Evolutionary conservation across 2,797 vertebrate species (phyloP), one percentile per base, ranked within the genome.

Genomic region (Prionace glauca): DNA sequence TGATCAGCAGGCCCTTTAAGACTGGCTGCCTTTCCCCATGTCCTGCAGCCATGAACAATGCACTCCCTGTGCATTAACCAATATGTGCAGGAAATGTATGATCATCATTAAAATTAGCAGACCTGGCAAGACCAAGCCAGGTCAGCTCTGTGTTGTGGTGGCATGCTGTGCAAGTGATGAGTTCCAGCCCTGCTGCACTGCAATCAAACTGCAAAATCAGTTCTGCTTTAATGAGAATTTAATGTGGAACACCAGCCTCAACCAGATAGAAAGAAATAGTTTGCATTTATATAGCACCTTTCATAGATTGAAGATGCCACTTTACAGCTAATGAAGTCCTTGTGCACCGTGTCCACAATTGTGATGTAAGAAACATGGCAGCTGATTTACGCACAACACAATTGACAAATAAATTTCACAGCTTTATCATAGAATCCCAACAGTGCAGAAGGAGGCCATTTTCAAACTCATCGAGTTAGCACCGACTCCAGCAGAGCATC

Each of bases 31-130:
- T 91, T 91, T 67, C 88, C 62, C 60, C 20, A 36, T 36, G 32
- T 65, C 90, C 62, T 67, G 62, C 62, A n/a, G 65, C 32, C n/a
- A 32, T 92, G 18, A 36, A 67, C 90, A 92, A 92, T 67, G 62
- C 65, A 18, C 16, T 92, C 90, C 18, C 62, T 92, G 90, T 92
- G 32, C 32, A 67, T 41, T 36, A 92, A 67, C 62, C 60, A 92
- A 67, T 36, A 18, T n/a, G 90, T 65, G 62, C 90, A 92, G 90
- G 60, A 92, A 92, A 92, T 92, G 65, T 67, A 67, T n/a, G 62
- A 36, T 36, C 90, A 92, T 92, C 32, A 92, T 92, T 92, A 18
- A 92, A 91, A 92, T 65, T 67, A 92, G 65, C 56, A 90, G 56
- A 62, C 62, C 10, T 92, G 90, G 60, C 65, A 65, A 92, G 67